Percentiles rank a stretch among this genome's conserved stretches.
Conservation (phyloP, 2,113 vertebrate genomes). For the Baryphthengus martii region DNA sequence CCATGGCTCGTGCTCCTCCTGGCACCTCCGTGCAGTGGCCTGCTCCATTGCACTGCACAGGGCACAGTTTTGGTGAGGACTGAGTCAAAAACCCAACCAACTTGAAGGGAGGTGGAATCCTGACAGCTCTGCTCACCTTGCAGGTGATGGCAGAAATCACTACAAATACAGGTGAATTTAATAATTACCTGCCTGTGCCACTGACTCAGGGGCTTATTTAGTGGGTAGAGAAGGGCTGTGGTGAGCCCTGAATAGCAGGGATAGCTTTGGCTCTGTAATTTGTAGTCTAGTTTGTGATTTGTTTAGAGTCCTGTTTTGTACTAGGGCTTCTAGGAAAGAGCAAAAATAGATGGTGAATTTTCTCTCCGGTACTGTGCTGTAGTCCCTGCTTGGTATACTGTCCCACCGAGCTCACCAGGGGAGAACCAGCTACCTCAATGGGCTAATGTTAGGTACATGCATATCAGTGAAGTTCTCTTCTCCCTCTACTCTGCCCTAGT, state of each 20-base stretch:
- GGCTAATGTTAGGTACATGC: rapidly evolving
- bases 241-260: neutral
- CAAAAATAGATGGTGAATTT: neutral
- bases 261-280: neutral
- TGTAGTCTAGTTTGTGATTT: neutral
- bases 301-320: neutral
- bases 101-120: neutral
- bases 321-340: neutral
- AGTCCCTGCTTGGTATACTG: neutral
- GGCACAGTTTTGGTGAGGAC: neutral
- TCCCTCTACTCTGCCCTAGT: no score
- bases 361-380: neutral
- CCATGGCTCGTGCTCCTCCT: neutral
- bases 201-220: neutral
- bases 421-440: neutral
- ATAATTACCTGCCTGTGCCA: neutral
- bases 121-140: neutral
- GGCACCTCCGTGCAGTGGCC: neutral
- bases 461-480: no score
- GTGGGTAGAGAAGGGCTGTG: neutral
- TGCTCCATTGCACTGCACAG: neutral
- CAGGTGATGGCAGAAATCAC: neutral
- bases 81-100: neutral
- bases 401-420: neutral
- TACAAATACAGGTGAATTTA: neutral